These are phyloP conservation scores for Catocala sponsa DNA, from an alignment of 2,888 invertebrate species.

Conservation along the genomic window DNA sequence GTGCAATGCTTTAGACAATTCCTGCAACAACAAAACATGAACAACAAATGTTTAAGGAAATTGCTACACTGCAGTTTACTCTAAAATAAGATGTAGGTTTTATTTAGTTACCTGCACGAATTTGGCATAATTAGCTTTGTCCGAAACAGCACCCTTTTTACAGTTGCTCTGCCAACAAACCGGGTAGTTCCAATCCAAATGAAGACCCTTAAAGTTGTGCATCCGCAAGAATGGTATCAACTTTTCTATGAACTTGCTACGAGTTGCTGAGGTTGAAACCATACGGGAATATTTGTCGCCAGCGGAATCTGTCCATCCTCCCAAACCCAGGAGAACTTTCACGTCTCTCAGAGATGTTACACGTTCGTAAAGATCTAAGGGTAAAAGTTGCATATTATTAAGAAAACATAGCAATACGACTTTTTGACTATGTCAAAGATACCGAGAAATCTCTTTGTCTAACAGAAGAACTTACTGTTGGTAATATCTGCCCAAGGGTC, in stretches of 20 bases:
- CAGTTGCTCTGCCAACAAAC: constrained; percentile 97
- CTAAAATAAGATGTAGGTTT: background rate
- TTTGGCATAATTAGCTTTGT: constrained; percentile 93
- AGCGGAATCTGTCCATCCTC: constrained; percentile 98
- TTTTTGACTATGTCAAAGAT: background rate
- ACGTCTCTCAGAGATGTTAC: constrained; percentile 90
- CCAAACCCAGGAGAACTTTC: constrained; percentile 93
- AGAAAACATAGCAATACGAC: too few relatives aligned
- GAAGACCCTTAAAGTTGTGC: constrained; percentile 95
- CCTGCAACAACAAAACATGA: constrained; percentile 71
- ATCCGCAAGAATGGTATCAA: constrained; percentile 91
- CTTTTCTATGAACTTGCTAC: constrained; percentile 91
- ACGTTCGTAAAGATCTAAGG: constrained; percentile 93
- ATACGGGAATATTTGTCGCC: constrained; percentile 95
- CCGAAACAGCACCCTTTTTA: constrained; percentile 92
- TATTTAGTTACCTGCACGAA: constrained; percentile 89
- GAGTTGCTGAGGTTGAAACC: constrained; percentile 90
- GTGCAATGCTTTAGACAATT: constrained; percentile 90
- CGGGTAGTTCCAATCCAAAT: constrained; percentile 98
- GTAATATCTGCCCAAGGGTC: constrained; percentile 96
- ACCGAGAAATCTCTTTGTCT: too few relatives aligned
- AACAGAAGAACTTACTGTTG: constrained; percentile 89
- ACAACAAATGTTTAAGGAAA: background rate
- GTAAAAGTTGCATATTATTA: constrained; percentile 4
- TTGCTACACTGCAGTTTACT: background rate